Evolutionary conservation across 2,797 vertebrate genomes (phyloP).

Genomic region (Acrossocheilus wenchowensis): DNA sequence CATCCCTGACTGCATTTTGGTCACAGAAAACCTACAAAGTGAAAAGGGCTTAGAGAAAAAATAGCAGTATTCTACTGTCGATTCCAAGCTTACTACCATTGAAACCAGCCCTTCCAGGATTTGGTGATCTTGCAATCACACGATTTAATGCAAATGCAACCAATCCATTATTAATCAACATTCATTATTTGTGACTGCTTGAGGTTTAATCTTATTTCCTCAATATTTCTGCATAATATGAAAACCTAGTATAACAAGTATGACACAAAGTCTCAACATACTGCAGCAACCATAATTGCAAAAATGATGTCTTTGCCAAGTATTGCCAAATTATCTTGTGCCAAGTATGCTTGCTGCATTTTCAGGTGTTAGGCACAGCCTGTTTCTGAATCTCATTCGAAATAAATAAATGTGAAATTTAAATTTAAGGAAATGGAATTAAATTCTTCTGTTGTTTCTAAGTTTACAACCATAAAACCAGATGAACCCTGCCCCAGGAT

Average conservation of each 20-base stretch:
- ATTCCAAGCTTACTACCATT: background rate
- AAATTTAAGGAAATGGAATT: background rate
- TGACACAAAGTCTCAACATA: background rate
- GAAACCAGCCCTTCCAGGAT: background rate
- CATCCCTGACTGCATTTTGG: background rate
- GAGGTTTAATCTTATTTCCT: background rate
- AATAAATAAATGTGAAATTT: background rate
- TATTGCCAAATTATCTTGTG: no score
- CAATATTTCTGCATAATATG: slow-evolving; percentile 2
- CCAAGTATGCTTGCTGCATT: background rate
- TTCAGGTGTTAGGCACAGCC: background rate
- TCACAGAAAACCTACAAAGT: background rate
- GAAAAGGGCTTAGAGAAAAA: background rate
- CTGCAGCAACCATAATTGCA: background rate
- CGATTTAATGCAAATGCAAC: slow-evolving; percentile 5
- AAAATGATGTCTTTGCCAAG: no score
- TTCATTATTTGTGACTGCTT: background rate
- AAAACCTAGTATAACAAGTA: background rate
- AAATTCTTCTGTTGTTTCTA: background rate
- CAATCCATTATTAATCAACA: slow-evolving; percentile 9
- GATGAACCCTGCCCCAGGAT: background rate
- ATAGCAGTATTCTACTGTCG: background rate
- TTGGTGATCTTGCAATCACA: background rate
- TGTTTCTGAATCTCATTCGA: background rate
- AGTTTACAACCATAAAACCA: background rate